Base-by-base conservation (phyloP, 2,888 invertebrate species). In the Conus canariensis region DNA sequence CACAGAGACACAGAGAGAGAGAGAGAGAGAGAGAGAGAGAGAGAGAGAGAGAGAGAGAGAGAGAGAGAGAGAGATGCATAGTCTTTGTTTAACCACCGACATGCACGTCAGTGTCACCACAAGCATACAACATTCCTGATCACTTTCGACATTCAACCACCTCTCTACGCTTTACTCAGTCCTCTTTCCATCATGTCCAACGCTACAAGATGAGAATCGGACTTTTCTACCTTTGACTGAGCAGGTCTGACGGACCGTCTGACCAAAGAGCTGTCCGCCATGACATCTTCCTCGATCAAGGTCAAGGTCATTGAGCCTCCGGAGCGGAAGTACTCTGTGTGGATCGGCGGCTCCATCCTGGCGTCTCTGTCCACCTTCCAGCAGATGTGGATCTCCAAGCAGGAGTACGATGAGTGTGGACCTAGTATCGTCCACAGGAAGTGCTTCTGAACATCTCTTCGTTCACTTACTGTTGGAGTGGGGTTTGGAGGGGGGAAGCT, bases 291-390 rank as follows among this genome's bases (percentile, higher is more conserved):
- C 97, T 86, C 96, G 96, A 97, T 97, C 97, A 97, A 97, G 96
- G 97, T 97, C 96, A 95, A 95, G 92, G 95, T 96, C 91, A 96
- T 95, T 91, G 94, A 94, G 30, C 94, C 93, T 25, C 93, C 92
- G 82, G 93, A 93, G 91, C 91, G 93, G 22, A 92, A 93, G 89
- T 92, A 93, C 98, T 25, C 97, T 96, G 99, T 99, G 94, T 99
- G 99, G 99, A 99, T 99, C 97, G 99, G 99, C 96, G 99, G 99
- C 94, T 99, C 99, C 96, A 99, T 99, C 97, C 97, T 99, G 96
- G 98, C 99, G 97, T 98, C 98, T 94, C 95, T 92, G 94, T 96
- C 92, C 93, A 94, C 95, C 90, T 95, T 95, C 93, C 94, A 95
- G 91, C 93, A 94, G 92, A 94, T 95, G 95, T 95, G 95, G 95